Base-by-base conservation (phyloP, 2,797 vertebrate species). In the Mionectes olivaceus region DNA sequence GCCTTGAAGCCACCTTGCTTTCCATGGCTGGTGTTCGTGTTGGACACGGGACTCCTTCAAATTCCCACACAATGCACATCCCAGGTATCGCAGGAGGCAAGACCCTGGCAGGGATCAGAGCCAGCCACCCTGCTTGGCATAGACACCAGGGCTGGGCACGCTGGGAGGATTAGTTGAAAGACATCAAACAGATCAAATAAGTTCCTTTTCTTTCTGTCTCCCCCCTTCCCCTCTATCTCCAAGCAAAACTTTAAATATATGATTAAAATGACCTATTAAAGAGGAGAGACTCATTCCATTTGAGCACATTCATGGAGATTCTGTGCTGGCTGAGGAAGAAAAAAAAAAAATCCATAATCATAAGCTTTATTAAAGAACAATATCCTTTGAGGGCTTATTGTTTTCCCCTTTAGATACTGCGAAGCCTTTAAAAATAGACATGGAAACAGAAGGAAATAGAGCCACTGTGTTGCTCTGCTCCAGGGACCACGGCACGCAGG, bases 301-400 rank as follows among this genome's bases (percentile, higher is more conserved):
- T 88, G 68, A 85, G 64, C 78, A 53, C 60, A 95, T 96, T 95
- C 90, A 85, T 9, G 28, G 59, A 19, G 47, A 87, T 84, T 75
- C 83, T 63, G 43, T 55, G 32, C 78, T 61, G 44, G 55, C 85
- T 70, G 67, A 83, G 78, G 55, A 80, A 83, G 64, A 52, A 86
- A 71, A 55, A 87, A 87, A 37, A 75, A 90, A 71, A 93, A 91
- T 87, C 93, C 91, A 95, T 95, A 89, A 96, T 96, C 96, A 93
- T 92, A 90, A 94, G 87, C 94, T 82, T 92, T 95, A 89, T 95
- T 95, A 90, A 93, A 94, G 91, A 90, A 70, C 78, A 91, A 90
- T 93, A 92, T 92, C 86, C 87, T 95, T 84, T 1, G 2, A 92
- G 71, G 47, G 71, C 41, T 91, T 89, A 95, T 92, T 92, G 86